These are phyloP conservation scores for Anoplolepis gracilipes DNA, from an alignment of 1,140 invertebrate genomes.

Conservation along the genomic window DNA sequence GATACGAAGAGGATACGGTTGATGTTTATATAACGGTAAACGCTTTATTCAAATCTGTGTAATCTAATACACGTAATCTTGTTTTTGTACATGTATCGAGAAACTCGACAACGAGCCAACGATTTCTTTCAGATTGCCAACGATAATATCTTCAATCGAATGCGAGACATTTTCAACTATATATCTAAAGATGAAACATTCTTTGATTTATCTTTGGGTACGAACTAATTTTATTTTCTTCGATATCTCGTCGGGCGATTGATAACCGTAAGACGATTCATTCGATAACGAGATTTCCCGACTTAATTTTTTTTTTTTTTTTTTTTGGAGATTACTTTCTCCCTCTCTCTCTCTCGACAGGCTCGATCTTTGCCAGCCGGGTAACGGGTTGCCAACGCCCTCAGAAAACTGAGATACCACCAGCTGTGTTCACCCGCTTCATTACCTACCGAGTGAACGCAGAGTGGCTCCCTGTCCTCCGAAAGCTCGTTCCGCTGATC, in stretches of 20 bases:
- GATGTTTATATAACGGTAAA: not conserved
- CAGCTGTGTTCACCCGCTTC: constrained; percentile 98
- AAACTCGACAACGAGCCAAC: too few relatives aligned
- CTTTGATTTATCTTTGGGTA: not conserved
- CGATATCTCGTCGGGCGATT: not conserved
- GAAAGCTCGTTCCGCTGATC: constrained; percentile 74
- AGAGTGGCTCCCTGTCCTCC: constrained; percentile 95
- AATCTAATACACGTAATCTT: too few relatives aligned
- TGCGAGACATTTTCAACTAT: not conserved
- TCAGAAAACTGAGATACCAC: constrained; percentile 96
- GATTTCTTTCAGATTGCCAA: too few relatives aligned
- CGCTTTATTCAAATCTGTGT: not conserved
- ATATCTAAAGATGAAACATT: not conserved
- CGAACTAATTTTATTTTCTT: not conserved
- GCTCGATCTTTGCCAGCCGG: constrained; percentile 24
- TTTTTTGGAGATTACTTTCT: not conserved
- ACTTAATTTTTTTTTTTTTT: not conserved
- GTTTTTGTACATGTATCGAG: not conserved
- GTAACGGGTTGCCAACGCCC: constrained; percentile 77
- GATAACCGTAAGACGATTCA: too few relatives aligned
- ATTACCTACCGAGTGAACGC: constrained; percentile 93
- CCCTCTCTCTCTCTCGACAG: not conserved
- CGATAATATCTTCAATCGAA: constrained; percentile 5
- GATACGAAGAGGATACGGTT: not conserved
- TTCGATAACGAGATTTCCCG: not conserved